phyloP scores from a whole-genome alignment of 1,140 invertebrate genomes.

The Gonioctena quinquepunctata region DNA sequence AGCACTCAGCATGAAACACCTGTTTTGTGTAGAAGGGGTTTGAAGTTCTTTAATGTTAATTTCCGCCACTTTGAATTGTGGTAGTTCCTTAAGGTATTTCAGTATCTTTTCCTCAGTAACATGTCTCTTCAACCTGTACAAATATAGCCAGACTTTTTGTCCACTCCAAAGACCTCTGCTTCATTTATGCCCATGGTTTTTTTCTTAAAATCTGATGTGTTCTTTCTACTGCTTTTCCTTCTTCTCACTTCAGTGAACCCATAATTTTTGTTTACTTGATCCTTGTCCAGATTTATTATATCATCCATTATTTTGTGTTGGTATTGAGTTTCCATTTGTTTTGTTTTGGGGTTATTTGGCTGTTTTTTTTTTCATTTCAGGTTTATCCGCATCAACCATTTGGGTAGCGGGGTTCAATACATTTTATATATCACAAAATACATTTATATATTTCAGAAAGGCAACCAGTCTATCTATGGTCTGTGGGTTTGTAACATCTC shows the following conservation, averaged over 20 bases:
- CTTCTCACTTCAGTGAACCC: not conserved
- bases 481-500: no score
- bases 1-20: not conserved
- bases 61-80: slow-evolving; percentile 2
- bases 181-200: slow-evolving; percentile 8
- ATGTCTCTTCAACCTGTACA: slow-evolving; percentile 5
- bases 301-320: slow-evolving; percentile 5
- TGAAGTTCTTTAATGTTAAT: slow-evolving; percentile 2
- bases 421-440: no score
- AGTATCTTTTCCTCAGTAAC: slow-evolving; percentile 2
- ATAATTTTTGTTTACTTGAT: not conserved
- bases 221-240: not conserved
- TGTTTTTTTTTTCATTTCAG: no score
- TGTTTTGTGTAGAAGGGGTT: slow-evolving; percentile 3
- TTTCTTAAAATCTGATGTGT: slow-evolving; percentile 5
- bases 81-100: slow-evolving; percentile 4
- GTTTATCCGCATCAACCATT: no score
- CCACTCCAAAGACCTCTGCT: slow-evolving; percentile 1
- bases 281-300: slow-evolving; percentile 4
- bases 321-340: slow-evolving; percentile 4
- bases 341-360: not conserved
- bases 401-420: no score
- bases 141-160: slow-evolving; percentile 4
- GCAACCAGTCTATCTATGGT: no score
- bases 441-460: no score